Percentiles rank a stretch among this genome's conserved stretches.
These are phyloP conservation scores for Candoia aspera DNA, from an alignment of 2,113 vertebrate species.

Conservation along the genomic window DNA sequence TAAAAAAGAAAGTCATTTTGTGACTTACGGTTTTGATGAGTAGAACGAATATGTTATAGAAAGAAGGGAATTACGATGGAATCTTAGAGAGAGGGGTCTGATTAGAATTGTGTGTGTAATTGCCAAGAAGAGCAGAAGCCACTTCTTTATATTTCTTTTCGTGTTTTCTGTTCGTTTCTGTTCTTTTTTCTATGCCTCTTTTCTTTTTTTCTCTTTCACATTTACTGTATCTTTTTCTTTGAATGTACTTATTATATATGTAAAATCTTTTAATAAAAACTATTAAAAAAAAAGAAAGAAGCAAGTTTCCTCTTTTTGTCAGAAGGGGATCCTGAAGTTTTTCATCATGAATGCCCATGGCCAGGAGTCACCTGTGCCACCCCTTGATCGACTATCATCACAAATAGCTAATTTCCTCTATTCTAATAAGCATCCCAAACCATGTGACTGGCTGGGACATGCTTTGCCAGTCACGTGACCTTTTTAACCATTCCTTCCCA, in stretches of 20 bases:
- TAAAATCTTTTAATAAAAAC: background rate
- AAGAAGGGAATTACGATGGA: background rate
- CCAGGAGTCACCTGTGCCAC: background rate
- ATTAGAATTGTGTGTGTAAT: background rate
- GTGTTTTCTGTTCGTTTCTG: background rate
- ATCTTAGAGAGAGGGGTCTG: background rate
- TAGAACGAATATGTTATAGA: background rate
- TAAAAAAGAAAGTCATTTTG: background rate
- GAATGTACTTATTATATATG: background rate
- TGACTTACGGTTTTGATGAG: background rate
- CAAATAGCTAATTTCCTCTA: slow-evolving; percentile 73
- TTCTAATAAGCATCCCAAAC: slow-evolving; percentile 73
- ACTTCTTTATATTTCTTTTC: background rate
- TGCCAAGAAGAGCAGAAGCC: background rate
- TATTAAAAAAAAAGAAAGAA: background rate
- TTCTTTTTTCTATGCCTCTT: background rate
- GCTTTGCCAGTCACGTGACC: slow-evolving; percentile 83
- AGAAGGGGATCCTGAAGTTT: background rate
- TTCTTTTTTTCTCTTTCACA: background rate
- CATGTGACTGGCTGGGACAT: slow-evolving; percentile 81
- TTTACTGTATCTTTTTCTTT: background rate
- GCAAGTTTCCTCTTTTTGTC: background rate
- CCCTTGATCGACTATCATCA: slow-evolving; percentile 40
- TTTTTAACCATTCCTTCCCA: slow-evolving; percentile 79
- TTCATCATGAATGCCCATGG: background rate